Base-by-base conservation (phyloP, 2,113 vertebrate species). In the Callithrix jacchus region DNA sequence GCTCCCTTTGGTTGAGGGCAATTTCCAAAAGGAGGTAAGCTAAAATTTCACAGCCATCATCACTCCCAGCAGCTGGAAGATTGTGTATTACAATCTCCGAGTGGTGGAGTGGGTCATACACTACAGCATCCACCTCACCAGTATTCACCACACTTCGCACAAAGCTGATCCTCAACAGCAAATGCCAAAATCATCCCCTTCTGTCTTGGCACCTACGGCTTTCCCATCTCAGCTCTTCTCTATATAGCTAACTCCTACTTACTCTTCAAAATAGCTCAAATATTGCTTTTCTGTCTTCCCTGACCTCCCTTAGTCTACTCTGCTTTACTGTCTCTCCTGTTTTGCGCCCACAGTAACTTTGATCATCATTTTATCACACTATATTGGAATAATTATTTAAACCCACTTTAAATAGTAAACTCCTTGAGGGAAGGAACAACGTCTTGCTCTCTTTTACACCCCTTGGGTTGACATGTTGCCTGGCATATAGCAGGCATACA, bases 351-450 rank as follows among this genome's bases (percentile, higher is more conserved):
- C 27, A 18, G 32, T 92, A 81, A 90, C 2, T 52, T 80, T 94
- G 35, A 77, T 47, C 11, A 91, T 71, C 32, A 45, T 76, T 70
- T 84, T 30, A 64, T 73, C 58, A 73, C 21, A 13, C 18, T 89
- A 54, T 79, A 64, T 64, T 93, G 25, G 17, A 85, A 84, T 79
- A 49, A 61, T 79, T 42, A 73, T 42, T 84, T 64, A 40, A 92
- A 70, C 45, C 13, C 64, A 61, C 25, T 77, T 86, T 95, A 87
- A 96, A 96, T 87, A 94, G 94, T 71, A 96, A 96, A 95, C 58
- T 71, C 89, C 96, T 95, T 90, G 94, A 96, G 96, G 96, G 95
- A 92, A 97, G 81, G 84, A 5, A 89, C 21, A 40, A 45, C 49
- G 37, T 71, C 58, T 80, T 94, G 42, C 87, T 58, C 93, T 96